phyloP scores from a whole-genome alignment of 2,797 vertebrate species.

The Epinephelus awoara region DNA sequence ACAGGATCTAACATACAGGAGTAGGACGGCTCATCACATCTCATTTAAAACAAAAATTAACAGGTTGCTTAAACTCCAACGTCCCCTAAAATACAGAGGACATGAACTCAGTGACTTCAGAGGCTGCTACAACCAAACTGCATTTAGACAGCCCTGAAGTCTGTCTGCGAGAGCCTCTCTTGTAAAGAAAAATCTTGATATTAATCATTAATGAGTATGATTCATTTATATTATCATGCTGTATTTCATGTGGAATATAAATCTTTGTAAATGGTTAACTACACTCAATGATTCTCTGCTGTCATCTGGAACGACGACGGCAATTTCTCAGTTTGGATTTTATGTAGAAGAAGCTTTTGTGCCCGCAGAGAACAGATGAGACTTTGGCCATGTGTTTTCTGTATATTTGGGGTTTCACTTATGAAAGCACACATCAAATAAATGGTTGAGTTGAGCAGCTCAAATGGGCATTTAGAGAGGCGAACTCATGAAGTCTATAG shows the following conservation, averaged over 20 bases:
- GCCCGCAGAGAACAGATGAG: neutral
- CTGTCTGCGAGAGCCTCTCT: neutral
- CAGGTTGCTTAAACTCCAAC: neutral
- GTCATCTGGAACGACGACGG: neutral
- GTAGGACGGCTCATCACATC: neutral
- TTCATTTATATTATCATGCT: slow-evolving; percentile 1
- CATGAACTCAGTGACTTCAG: neutral
- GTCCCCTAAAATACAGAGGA: neutral
- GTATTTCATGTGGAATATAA: neutral
- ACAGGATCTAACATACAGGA: neutral
- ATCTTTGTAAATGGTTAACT: neutral
- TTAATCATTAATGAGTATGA: neutral
- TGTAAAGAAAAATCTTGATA: neutral
- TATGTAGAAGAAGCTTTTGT: neutral
- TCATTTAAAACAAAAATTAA: slow-evolving; percentile 3
- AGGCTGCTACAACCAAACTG: neutral
- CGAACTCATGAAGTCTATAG: no score
- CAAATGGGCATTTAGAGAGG: neutral
- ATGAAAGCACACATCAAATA: neutral
- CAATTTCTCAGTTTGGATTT: neutral
- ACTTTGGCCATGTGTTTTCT: neutral
- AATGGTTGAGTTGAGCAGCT: neutral
- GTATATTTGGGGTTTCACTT: neutral
- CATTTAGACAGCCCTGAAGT: neutral
- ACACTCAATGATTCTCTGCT: neutral